Base-by-base conservation (phyloP, 2,888 invertebrate species). In the Sisyra nigra region DNA sequence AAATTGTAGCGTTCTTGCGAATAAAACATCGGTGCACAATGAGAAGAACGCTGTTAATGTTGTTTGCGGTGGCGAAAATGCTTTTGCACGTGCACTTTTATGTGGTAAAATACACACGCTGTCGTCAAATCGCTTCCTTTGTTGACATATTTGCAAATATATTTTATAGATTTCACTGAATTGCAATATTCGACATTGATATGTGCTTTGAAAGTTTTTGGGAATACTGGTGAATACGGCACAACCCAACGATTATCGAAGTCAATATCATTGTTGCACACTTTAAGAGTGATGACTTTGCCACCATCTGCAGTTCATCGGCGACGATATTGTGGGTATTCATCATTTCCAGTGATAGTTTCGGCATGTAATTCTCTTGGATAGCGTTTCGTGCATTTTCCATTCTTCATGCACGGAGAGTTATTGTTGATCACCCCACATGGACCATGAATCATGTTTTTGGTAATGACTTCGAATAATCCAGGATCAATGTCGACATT, bases 381-480 rank as follows among this genome's bases (percentile, higher is more conserved):
- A 47, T 51, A 56, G 11, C 45, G 46, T 41, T 44, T 54, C 53
- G 8, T 48, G 43, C 49, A 49, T 52, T 51, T 44, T 35, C 44
- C 38, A 31, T 49, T 38, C 8, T 24, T 13, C 58, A 56, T 59
- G 48, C 58, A 60, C 7, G 54, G 53, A 34, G 47, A 18, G 35
- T 41, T 36, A n/a, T 14, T 29, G 43, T 57, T 57, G 5, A 48
- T 32, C 31, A 24, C 14, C 17, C 55, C 55, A 45, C 57, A 56
- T 14, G 55, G 55, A 14, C 58, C 57, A 52, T 58, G 59, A 41
- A 58, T 53, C 56, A 62, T 64, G 40, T 58, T 50, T 41, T 37
- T 51, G 3, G 11, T 53, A 11, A 58, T 49, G 45, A 55, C 46
- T 15, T 52, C 51, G 49, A 46, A 48, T 29, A 57, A 48, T 31